Base-by-base conservation (phyloP, 1,140 invertebrate species). In the Cotesia chilonis region DNA sequence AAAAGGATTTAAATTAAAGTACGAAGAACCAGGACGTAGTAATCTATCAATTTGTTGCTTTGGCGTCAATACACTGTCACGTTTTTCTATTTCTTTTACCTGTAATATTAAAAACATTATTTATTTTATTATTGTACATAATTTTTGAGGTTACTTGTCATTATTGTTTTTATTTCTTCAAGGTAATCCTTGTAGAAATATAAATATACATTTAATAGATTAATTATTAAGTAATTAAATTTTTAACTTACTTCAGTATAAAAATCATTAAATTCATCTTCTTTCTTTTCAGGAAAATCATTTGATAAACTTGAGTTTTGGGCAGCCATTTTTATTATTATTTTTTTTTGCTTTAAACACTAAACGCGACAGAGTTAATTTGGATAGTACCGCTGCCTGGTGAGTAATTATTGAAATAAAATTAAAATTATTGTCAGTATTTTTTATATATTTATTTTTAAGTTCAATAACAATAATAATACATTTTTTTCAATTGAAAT, bases 1-100 rank as follows among this genome's bases (percentile, higher is more conserved):
- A 86, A 96, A 98, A 9, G 96, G 96, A 88, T 98, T 98, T 75
- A 98, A 90, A 89, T 98, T 98, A 83, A 97, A 95, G 88, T 98
- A 99, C 6, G 96, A 97, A 1, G 96, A 96, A 17, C 97, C 97
- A 68, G 96, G 95, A 76, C 96, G 89, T 35, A 98, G 88, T 73
- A 99, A 88, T 80, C 97, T 90, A 55, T 97, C 95, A 79, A 99
- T 97, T 90, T 99, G 97, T 88, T 98, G 95, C 85, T 95, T 94
- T 17, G 96, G 93, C 52, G 96, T 98, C 75, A 98, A 88, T 68
- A 94, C 93, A 1, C 95, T 93, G 86, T 97, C 96, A 73, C 94
- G 88, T 84, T 96, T 95, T 85, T 98, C 97, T 65, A 98, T 98
- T 88, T 95, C 93, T 88, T 98, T 98, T 2, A 98, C 95, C 95